A percentile compares a stretch with the other conserved stretches of the same genome.
phyloP scores from a whole-genome alignment of 2,797 vertebrate genomes.

The Acridotheres tristis region DNA sequence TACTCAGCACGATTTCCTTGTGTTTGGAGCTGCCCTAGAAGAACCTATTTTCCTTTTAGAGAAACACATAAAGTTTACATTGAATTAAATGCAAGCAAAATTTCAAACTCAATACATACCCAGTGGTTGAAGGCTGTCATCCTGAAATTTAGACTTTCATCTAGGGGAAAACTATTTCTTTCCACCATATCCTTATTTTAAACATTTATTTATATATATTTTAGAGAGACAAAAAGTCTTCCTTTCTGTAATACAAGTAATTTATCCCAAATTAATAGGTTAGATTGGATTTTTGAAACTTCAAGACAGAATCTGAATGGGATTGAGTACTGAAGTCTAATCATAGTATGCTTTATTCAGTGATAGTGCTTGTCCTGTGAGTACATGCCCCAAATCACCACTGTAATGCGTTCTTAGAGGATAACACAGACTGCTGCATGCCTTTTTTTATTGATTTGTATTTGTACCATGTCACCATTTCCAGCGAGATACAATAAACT shows the following conservation, averaged over 20 bases:
- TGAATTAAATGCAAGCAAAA: constrained; percentile 8
- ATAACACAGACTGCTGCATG: neutral
- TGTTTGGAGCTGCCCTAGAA: constrained; percentile 10
- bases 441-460: neutral
- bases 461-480: neutral
- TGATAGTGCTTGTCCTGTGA: neutral
- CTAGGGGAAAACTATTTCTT: neutral
- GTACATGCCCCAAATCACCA: neutral
- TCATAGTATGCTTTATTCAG: neutral
- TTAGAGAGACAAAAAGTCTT: neutral
- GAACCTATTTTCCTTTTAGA: constrained; percentile 1
- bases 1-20: neutral
- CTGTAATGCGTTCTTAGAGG: neutral
- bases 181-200: neutral
- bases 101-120: neutral
- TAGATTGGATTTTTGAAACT: neutral
- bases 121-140: neutral
- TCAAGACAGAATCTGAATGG: neutral
- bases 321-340: neutral
- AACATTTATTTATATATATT: neutral
- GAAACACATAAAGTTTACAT: neutral
- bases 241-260: neutral
- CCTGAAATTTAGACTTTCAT: neutral
- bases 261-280: neutral
- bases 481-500: neutral